Base-by-base conservation (phyloP, 2,113 vertebrate genomes). In the Rana temporaria region DNA sequence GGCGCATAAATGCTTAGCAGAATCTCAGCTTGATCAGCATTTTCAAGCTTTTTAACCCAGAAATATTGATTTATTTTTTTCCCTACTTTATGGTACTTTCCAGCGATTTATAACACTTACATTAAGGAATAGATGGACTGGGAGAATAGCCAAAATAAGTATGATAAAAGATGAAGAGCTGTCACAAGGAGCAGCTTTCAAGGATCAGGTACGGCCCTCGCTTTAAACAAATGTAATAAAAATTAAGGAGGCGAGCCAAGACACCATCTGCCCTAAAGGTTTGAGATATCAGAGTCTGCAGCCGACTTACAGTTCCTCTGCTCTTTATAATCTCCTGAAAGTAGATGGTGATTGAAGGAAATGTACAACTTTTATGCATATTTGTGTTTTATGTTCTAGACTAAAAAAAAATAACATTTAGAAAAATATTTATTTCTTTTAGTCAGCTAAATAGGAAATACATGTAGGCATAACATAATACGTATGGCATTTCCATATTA, bases 21-120 rank as follows among this genome's bases (percentile, higher is more conserved):
- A 89, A 88, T 84, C 65, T 55, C 19, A 86, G 86, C 88, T 90
- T 86, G 88, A 89, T 93, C 92, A 94, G 91, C 90, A 89, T 89
- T 92, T 94, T 88, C 85, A 87, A 90, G 85, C 88, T 90, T 93
- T 93, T 93, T 88, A 91, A 93, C 90, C 89, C 91, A 92, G 91
- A 90, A 92, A 89, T 92, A 92, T 92, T 93, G 92, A 94, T 92
- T 91, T 90, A 87, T 93, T 88, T 91, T 92, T 91, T 92, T 92
- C 91, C 91, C 93, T 91, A 88, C 88, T 91, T 91, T 90, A 92
- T 89, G 88, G 87, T 87, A 90, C 89, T 90, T 91, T 90, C 88
- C 86, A 91, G 89, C 89, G 91, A 94, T 93, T 94, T 93, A 89
- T 92, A 93, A 91, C 89, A 89, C 88, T 92, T 92, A 91, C 89